These are phyloP conservation scores for Coboldia fuscipes DNA, from an alignment of 1,140 invertebrate genomes.

Conservation along the genomic window DNA sequence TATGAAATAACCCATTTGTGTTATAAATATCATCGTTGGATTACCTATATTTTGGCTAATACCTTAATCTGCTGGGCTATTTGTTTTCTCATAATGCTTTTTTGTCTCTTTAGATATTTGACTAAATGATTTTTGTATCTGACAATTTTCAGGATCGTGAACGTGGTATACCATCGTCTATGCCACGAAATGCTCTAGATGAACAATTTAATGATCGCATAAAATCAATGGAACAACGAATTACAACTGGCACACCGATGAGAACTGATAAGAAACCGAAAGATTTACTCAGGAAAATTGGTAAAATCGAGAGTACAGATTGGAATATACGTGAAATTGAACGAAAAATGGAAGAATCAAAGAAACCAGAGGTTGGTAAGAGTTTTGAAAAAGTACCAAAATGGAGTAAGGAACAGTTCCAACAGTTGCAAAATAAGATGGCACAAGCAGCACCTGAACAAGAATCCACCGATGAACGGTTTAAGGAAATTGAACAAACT, in stretches of 20 bases:
- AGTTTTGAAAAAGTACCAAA: conserved; percentile 68
- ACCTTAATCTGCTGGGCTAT: not conserved
- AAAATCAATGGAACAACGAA: conserved; percentile 39
- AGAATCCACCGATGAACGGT: conserved; percentile 32
- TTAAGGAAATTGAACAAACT: conserved; percentile 54
- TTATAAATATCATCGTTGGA: too few species aligned
- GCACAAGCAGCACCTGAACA: conserved; percentile 35
- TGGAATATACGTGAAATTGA: conserved; percentile 86
- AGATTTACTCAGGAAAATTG: conserved; percentile 67
- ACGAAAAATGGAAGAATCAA: conserved; percentile 72
- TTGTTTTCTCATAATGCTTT: too few species aligned
- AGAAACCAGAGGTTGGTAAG: conserved; percentile 34
- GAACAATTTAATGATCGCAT: conserved; percentile 49
- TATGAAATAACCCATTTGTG: not conserved
- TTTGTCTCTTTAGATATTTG: too few species aligned
- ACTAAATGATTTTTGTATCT: not conserved
- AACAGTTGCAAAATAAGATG: conserved; percentile 57
- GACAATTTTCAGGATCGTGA: conserved; percentile 36
- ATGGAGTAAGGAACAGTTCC: conserved; percentile 74
- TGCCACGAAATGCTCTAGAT: conserved; percentile 30
- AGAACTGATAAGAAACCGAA: conserved; percentile 56
- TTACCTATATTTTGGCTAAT: too few species aligned
- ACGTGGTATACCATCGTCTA: conserved; percentile 29
- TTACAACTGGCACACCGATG: conserved; percentile 23
- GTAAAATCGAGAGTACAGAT: conserved; percentile 74